Evolutionary conservation across 2,113 vertebrate species (phyloP).

Genomic region (Chlamydotis undulata): DNA sequence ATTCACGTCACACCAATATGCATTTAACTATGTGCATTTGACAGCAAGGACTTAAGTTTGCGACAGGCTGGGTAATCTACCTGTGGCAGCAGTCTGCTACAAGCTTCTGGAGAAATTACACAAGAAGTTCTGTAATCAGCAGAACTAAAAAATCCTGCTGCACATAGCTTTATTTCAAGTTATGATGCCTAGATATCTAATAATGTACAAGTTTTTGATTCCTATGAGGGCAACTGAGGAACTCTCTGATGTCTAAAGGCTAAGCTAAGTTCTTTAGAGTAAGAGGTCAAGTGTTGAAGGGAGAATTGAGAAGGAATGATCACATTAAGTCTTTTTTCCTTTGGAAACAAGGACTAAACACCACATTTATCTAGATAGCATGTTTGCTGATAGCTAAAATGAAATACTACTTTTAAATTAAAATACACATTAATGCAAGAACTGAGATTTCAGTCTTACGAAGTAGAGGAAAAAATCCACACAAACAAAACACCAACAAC

Average conservation of each 20-base stretch:
- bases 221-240: background rate
- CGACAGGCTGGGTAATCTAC: background rate
- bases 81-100: background rate
- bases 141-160: background rate
- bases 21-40: background rate
- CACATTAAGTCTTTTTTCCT: background rate
- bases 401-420: background rate
- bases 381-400: background rate
- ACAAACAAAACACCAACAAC: background rate
- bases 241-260: background rate
- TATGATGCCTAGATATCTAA: background rate
- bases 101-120: background rate
- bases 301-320: background rate
- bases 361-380: background rate
- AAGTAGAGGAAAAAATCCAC: background rate
- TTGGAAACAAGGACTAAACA: background rate
- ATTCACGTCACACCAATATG: background rate
- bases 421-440: background rate
- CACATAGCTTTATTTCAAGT: fast-evolving
- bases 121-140: background rate
- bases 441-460: background rate
- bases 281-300: background rate
- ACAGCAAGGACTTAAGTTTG: background rate
- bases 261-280: background rate
- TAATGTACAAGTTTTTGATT: background rate